phyloP scores from a whole-genome alignment of 2,888 invertebrate genomes.

The Malthinus seriepunctatus region DNA sequence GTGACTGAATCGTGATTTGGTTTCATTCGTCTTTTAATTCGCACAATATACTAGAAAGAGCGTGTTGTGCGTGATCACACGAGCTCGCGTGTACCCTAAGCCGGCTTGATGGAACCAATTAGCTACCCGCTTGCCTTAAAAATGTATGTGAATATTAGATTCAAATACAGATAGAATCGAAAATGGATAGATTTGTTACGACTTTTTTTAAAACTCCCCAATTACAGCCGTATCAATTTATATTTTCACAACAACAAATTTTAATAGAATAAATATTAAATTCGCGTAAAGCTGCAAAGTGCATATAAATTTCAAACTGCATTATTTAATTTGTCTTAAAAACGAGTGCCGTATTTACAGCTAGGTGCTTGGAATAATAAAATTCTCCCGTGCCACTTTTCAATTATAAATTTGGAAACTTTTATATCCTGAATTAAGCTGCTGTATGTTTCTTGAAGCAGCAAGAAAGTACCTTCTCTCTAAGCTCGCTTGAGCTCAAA shows the following conservation, averaged over 20 bases:
- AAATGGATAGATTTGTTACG: conserved; percentile 31
- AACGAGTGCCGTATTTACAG: conserved; percentile 23
- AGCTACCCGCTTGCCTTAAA: conserved; percentile 26
- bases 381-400: conserved; percentile 24
- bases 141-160: conserved; percentile 27
- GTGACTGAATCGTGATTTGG: conserved; percentile 25
- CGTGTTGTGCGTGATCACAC: conserved; percentile 26
- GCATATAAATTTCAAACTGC: background rate
- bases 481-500: conserved; percentile 9
- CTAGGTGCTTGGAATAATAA: conserved; percentile 23
- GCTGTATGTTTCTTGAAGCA: conserved; percentile 11
- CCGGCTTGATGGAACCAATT: conserved; percentile 30
- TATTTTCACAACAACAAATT: background rate
- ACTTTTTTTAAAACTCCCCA: conserved; percentile 29
- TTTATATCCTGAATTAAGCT: conserved; percentile 20
- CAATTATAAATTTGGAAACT: conserved; percentile 33
- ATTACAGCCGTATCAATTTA: conserved; percentile 18
- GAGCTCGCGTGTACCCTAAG: conserved; percentile 21
- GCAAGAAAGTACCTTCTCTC: conserved; percentile 11
- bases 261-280: conserved; percentile 3
- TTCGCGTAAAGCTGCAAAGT: background rate
- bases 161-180: conserved; percentile 26
- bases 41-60: conserved; percentile 21
- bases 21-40: conserved; percentile 28
- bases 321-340: conserved; percentile 28